Evolutionary conservation across 2,113 vertebrate species (phyloP).

Genomic region (Eptesicus fuscus): DNA sequence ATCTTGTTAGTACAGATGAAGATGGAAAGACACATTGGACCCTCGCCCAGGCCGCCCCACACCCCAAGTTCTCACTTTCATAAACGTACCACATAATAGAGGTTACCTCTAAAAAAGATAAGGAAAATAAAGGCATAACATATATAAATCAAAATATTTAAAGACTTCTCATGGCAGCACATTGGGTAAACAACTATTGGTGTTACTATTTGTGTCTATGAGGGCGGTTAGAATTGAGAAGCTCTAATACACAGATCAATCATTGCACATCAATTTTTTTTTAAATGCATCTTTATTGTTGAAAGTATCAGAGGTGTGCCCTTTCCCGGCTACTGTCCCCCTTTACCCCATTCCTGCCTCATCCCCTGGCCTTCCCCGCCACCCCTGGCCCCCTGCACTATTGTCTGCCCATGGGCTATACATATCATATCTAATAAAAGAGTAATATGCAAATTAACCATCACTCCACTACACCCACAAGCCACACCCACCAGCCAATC

Average conservation of each 20-base stretch:
- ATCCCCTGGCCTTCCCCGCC: too few species aligned
- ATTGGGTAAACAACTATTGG: background rate
- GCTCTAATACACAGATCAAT: background rate
- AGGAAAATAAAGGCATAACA: background rate
- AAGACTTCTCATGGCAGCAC: background rate
- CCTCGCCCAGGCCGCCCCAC: too few species aligned
- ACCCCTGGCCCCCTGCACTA: too few species aligned
- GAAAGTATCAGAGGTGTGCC: too few species aligned
- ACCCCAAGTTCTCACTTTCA: conserved; percentile 6
- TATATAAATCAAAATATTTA: background rate
- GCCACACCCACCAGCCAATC: too few species aligned
- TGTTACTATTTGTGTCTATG: background rate
- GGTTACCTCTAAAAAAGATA: background rate
- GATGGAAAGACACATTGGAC: background rate
- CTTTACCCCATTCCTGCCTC: too few species aligned
- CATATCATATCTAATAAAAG: too few species aligned
- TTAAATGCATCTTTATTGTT: too few species aligned
- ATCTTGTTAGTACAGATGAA: background rate
- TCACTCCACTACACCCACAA: too few species aligned
- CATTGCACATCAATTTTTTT: background rate
- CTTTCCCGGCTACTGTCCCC: too few species aligned
- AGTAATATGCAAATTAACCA: too few species aligned
- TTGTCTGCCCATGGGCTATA: too few species aligned
- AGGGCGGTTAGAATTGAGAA: background rate
- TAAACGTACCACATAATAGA: background rate